Evolutionary conservation across 2,888 invertebrate genomes (phyloP), one percentile per base, ranked within the genome.

Genomic region (Auanema sp.): DNA sequence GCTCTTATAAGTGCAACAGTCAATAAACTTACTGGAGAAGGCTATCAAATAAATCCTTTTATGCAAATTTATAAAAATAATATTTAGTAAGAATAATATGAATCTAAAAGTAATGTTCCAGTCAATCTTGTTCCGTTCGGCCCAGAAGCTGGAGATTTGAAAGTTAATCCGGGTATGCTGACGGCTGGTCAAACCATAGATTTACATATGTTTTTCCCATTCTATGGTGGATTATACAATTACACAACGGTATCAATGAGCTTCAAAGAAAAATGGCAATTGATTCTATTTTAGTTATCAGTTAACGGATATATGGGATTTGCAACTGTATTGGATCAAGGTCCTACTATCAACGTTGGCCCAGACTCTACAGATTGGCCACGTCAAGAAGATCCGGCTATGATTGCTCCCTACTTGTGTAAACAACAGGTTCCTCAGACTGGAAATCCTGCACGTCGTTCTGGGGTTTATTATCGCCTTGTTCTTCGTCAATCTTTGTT

Each of bases 381-480:
- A 8, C 64, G 80, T 18, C 76, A 77, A 44, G 79, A 81, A 60
- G 82, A 82, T 66, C 82, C 82, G 14, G 82, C 82, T 23, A 81
- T 82, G 81, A 82, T 82, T 65, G 82, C 81, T 2, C 82, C 82
- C 8, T 82, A 77, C 64, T 69, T 82, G 8, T 82, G 82, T 68
- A 83, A 83, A 64, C 82, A 82, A 58, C 79, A 79, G 65, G 71
- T 82, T 49, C 77, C 76, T 1, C 81, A 82, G 61, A 65, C 68
- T 49, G 75, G 79, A 21, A 80, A 78, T 55, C 80, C 80, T 4
- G 81, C 77, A 16, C 57, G 70, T 54, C 58, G 78, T 33, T 72
- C 81, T 11, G 82, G 82, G 54, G 77, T 83, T 60, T 83, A 77
- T 68, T 82, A 79, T 56, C 79, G 82, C 24, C 69, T 82, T 25